Evolutionary conservation across 2,113 vertebrate species (phyloP).

Genomic region (Gymnobelideus leadbeateri): DNA sequence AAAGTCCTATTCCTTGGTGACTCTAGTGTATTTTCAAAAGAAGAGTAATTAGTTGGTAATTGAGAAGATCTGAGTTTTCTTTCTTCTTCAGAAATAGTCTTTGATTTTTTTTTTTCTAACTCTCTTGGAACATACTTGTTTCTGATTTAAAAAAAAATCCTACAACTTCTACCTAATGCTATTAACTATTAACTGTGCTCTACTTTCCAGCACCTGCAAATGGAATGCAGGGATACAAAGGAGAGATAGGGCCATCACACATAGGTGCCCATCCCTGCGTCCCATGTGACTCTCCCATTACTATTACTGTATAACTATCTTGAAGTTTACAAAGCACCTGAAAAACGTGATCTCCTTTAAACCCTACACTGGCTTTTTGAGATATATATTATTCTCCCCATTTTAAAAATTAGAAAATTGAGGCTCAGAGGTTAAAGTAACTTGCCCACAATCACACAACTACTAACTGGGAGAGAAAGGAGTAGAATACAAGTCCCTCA

Average conservation of each 20-base stretch:
- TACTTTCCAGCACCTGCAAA: not conserved
- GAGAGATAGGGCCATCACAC: not conserved
- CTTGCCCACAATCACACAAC: not conserved
- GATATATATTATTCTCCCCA: not conserved
- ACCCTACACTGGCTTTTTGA: not conserved
- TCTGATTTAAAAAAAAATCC: not conserved
- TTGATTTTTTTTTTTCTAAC: constrained; percentile 23
- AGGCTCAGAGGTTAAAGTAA: not conserved
- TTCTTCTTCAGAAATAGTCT: constrained; percentile 22
- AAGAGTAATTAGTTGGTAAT: not conserved
- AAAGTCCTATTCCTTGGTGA: constrained; percentile 18
- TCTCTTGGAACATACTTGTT: not conserved
- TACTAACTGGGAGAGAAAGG: not conserved
- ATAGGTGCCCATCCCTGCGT: not conserved
- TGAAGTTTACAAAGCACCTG: not conserved
- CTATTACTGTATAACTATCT: not conserved
- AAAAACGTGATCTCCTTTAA: not conserved
- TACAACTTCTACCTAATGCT: not conserved
- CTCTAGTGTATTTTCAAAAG: constrained; percentile 1
- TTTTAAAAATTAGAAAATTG: not conserved
- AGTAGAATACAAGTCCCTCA: not conserved
- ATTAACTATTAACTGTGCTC: not conserved
- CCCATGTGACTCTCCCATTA: not conserved
- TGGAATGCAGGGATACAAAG: not conserved
- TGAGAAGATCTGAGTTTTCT: constrained; percentile 44